phyloP scores from a whole-genome alignment of 1,140 invertebrate genomes.

The Magallana ariakensis region DNA sequence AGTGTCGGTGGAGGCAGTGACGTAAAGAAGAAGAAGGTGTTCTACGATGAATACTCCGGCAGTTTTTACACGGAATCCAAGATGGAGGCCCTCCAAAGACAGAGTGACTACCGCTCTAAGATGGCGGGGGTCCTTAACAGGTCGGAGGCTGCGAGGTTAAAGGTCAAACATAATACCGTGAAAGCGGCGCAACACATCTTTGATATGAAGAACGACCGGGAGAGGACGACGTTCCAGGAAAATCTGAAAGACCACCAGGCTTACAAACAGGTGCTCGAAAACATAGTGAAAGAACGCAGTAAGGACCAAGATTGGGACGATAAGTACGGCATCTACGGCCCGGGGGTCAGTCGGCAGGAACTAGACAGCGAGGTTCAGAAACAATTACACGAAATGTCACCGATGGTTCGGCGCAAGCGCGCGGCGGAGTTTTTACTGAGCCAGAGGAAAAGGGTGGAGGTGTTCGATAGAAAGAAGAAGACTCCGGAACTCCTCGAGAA shows the following conservation, averaged over 20 bases:
- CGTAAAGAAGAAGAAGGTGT: slow-evolving; percentile 55
- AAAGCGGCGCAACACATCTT: slow-evolving; percentile 58
- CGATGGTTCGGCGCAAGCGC: slow-evolving; percentile 51
- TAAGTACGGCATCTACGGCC: slow-evolving; percentile 59
- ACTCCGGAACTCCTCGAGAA: slow-evolving; percentile 57
- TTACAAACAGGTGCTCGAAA: slow-evolving; percentile 57
- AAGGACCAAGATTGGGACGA: slow-evolving; percentile 45
- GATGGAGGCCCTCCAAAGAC: slow-evolving; percentile 62
- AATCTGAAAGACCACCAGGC: slow-evolving; percentile 62
- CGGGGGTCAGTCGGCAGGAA: slow-evolving; percentile 50
- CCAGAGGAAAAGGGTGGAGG: slow-evolving; percentile 54
- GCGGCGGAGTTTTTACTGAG: slow-evolving; percentile 54
- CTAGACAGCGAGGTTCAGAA: slow-evolving; percentile 54
- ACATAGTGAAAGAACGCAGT: slow-evolving; percentile 49
- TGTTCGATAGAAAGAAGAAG: slow-evolving; percentile 59
- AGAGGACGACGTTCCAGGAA: slow-evolving; percentile 52
- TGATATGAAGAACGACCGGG: slow-evolving; percentile 59
- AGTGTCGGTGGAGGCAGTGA: slow-evolving; percentile 44
- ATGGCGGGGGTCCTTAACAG: slow-evolving; percentile 62
- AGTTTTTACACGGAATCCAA: slow-evolving; percentile 61
- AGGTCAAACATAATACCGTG: slow-evolving; percentile 54
- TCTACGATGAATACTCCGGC: slow-evolving; percentile 61
- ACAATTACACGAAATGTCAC: slow-evolving; percentile 53
- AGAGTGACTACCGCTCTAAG: slow-evolving; percentile 59
- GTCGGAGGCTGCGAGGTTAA: slow-evolving; percentile 52